Evolutionary conservation across 2,888 invertebrate genomes (phyloP), one percentile per base, ranked within the genome.

Genomic region (Abscondita cerata): DNA sequence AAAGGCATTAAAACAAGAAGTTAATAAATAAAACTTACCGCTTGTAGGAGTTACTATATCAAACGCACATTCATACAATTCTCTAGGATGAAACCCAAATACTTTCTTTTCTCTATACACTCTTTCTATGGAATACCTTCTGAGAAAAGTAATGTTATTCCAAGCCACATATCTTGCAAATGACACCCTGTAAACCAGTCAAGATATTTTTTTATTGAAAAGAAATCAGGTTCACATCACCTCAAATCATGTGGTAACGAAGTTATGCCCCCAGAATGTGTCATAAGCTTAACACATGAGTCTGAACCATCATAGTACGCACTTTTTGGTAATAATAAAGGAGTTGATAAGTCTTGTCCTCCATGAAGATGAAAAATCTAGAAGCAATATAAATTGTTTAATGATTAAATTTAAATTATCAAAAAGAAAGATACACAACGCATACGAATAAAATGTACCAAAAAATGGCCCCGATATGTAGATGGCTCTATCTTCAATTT

Each of bases 61-160:
- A 79, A 96, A 96, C 1, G 94, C 93, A 79, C 95, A 95, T 79
- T 96, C 96, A 58, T 90, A 89, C 13, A 93, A 85, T 81, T 97
- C 96, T 65, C 90, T 86, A 0, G 98, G 98, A 80, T 96, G 95
- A 72, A 92, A 90, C 0, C 94, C 93, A 59, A 83, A 84, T 1
- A 89, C 88, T 72, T 89, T 88, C 69, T 89, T 89, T 76, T 95
- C 92, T 59, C 95, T 84, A 75, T 89, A 98, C 1, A 97, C 95
- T 52, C 91, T 86, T 70, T 93, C 95, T 4, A 97, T 88, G 0
- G 91, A 87, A 78, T 93, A 98, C 50, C 98, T 86, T 66, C 95
- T 89, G 74, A 96, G 84, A 70, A 88, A 86, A 47, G 87, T 88
- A 0, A 93, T 87, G 1, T 88, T 88, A 66, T 91, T 90, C 82